A percentile compares a stretch with the other conserved stretches of the same genome.
These are phyloP conservation scores for Hydractinia symbiolongicarpus DNA, from an alignment of 30 jellyfish, hydroid and myxozoan species.

Conservation along the genomic window DNA sequence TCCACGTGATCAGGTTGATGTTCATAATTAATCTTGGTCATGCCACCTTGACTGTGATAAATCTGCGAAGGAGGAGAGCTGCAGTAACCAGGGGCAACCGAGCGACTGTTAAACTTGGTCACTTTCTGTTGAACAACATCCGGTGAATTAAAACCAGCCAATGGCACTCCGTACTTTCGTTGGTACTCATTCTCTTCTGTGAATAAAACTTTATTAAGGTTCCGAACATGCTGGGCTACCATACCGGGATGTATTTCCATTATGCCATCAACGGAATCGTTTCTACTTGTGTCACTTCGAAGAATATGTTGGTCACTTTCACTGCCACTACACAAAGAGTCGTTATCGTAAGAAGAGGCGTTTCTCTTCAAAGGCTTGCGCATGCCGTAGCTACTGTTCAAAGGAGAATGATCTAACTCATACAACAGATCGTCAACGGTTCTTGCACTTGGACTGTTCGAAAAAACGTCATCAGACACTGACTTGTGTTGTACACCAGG, in stretches of 20 bases:
- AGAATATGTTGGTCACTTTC: constrained; percentile 29
- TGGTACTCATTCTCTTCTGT: constrained; percentile 28
- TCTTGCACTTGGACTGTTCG: constrained; percentile 53
- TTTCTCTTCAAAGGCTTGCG: background rate
- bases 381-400: constrained; percentile 24
- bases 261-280: constrained; percentile 12
- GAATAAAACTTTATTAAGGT: constrained; percentile 51
- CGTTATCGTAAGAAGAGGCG: background rate
- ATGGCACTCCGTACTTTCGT: constrained; percentile 55
- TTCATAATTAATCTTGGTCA: constrained; percentile 1
- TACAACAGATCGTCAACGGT: constrained; percentile 52
- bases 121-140: constrained; percentile 63
- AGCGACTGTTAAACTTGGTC: constrained; percentile 52
- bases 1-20: constrained; percentile 17
- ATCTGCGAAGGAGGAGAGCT: background rate
- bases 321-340: constrained; percentile 18
- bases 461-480: constrained; percentile 65
- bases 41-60: constrained; percentile 26
- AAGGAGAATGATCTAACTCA: constrained; percentile 62
- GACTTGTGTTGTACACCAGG: background rate
- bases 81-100: constrained; percentile 56
- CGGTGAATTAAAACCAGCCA: constrained; percentile 84
- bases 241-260: constrained; percentile 70
- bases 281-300: constrained; percentile 24
- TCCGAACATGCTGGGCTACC: constrained; percentile 73